phyloP scores from a whole-genome alignment of 2,888 invertebrate species.

The Pharmacophagus antenor region DNA sequence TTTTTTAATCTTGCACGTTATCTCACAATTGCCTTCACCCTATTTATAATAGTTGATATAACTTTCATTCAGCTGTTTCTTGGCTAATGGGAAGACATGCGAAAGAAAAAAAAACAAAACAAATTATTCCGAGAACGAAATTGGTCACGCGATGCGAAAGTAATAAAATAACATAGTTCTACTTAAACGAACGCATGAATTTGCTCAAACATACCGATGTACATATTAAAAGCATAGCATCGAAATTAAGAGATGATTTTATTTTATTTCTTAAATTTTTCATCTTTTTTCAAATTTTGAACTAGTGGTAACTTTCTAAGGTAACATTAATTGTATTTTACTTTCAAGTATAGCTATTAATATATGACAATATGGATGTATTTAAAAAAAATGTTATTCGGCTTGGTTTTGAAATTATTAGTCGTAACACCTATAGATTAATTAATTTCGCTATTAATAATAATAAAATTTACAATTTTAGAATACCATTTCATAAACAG shows the following conservation, averaged over 20 bases:
- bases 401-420: too few relatives aligned
- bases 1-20: not conserved
- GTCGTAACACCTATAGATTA: too few relatives aligned
- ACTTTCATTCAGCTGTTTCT: conserved; percentile 15
- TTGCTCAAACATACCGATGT: conserved; percentile 15
- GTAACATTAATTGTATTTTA: too few relatives aligned
- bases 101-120: conserved; percentile 29
- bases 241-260: not conserved
- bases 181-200: conserved; percentile 26
- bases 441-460: too few relatives aligned
- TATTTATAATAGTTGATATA: conserved; percentile 1
- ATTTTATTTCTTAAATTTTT: not conserved
- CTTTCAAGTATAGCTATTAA: too few relatives aligned
- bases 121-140: conserved; percentile 32
- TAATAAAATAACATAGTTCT: conserved; percentile 27
- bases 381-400: too few relatives aligned
- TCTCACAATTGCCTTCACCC: not conserved
- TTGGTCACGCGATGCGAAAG: conserved; percentile 35
- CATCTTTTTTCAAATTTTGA: too few relatives aligned
- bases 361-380: too few relatives aligned
- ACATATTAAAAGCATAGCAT: not conserved
- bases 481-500: too few relatives aligned
- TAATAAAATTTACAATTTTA: too few relatives aligned
- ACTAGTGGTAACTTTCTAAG: too few relatives aligned
- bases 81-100: conserved; percentile 21